These are phyloP conservation scores for Nibea albiflora DNA, from an alignment of 2,113 vertebrate species.

Conservation along the genomic window DNA sequence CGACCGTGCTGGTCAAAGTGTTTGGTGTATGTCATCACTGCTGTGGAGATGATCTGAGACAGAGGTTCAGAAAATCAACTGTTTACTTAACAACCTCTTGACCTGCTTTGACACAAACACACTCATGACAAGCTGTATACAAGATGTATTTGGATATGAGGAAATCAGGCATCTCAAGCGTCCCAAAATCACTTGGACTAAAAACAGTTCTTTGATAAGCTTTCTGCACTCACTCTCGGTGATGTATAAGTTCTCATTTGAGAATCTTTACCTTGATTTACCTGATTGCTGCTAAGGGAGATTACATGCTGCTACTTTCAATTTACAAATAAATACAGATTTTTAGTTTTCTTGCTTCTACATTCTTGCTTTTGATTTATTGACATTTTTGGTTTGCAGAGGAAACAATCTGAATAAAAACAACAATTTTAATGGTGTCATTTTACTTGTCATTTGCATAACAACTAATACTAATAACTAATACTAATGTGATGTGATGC, in stretches of 20 bases:
- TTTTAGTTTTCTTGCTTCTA: not conserved
- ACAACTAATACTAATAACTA: not conserved
- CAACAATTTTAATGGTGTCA: too few relatives aligned
- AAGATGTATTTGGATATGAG: not conserved
- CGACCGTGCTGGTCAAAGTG: slow-evolving; percentile 97
- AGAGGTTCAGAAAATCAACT: not conserved
- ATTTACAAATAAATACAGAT: not conserved
- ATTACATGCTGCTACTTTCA: not conserved
- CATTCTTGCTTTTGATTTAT: not conserved
- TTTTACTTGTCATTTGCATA: not conserved
- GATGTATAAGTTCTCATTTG: not conserved
- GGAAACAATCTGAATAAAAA: not conserved
- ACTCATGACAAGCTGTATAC: not conserved
- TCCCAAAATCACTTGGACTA: not conserved
- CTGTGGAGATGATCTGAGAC: slow-evolving; percentile 94
- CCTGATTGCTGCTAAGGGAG: not conserved
- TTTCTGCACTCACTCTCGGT: not conserved
- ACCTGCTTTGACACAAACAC: not conserved
- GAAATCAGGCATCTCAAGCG: not conserved
- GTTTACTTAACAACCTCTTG: not conserved
- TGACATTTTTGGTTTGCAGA: not conserved
- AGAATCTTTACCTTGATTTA: not conserved
- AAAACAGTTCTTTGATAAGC: not conserved
- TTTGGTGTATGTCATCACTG: slow-evolving; percentile 99
- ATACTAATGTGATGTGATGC: not conserved